Evolutionary conservation across 2,797 vertebrate species (phyloP).

Genomic region (Phalanger gymnotis): DNA sequence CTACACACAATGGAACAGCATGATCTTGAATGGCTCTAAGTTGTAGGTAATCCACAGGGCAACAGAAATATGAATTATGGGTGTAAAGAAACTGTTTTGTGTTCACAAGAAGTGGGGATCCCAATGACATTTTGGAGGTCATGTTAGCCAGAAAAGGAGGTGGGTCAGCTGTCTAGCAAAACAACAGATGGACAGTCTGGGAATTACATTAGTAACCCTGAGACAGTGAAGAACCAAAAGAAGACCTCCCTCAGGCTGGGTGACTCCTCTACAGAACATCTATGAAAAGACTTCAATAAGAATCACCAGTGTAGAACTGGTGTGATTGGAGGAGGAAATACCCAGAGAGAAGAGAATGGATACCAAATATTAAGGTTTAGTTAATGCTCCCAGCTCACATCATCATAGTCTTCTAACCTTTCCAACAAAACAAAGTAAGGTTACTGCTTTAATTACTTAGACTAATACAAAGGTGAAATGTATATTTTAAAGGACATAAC

Average conservation of each 20-base stretch:
- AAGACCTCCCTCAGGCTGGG: neutral
- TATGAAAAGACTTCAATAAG: neutral
- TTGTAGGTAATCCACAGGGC: neutral
- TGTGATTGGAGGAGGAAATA: neutral
- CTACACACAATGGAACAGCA: neutral
- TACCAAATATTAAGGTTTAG: neutral
- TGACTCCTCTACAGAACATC: neutral
- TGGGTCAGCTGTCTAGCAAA: neutral
- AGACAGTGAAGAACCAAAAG: neutral
- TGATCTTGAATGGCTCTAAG: neutral
- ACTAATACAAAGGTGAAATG: constrained; percentile 73
- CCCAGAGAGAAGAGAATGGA: neutral
- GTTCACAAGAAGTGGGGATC: neutral
- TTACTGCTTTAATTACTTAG: constrained; percentile 73
- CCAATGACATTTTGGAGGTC: neutral
- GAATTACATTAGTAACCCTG: neutral
- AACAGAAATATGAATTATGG: neutral
- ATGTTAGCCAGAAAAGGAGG: neutral
- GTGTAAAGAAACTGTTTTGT: neutral
- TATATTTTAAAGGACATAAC: constrained; percentile 64
- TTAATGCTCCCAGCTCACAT: neutral
- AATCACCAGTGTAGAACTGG: neutral
- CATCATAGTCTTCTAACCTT: neutral
- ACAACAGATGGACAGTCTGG: neutral
- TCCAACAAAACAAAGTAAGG: constrained; percentile 52